Evolutionary conservation across 2,113 vertebrate genomes (phyloP).

Genomic region (Pelusios castaneus): DNA sequence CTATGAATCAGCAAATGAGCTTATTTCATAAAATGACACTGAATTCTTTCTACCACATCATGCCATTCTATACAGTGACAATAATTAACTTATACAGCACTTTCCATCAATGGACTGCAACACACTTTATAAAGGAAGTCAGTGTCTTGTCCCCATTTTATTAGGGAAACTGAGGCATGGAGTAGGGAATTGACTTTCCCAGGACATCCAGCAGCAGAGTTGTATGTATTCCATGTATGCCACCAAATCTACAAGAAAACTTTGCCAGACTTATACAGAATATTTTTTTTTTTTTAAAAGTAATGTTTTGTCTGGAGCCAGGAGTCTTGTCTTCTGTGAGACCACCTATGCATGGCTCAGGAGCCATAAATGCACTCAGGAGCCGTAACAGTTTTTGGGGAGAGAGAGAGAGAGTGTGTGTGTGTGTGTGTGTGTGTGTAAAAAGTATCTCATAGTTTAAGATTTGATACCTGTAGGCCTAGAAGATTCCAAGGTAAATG

Average conservation of each 20-base stretch:
- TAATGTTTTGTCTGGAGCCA: not conserved
- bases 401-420: too few relatives aligned
- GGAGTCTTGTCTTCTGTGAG: not conserved
- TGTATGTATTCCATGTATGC: not conserved
- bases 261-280: not conserved
- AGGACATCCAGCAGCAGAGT: not conserved
- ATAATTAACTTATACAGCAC: not conserved
- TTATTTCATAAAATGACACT: not conserved
- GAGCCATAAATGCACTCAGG: not conserved
- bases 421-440: too few relatives aligned
- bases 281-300: not conserved
- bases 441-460: not conserved
- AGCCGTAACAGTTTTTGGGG: too few relatives aligned
- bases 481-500: not conserved
- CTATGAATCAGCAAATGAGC: not conserved
- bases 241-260: not conserved
- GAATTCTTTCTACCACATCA: not conserved
- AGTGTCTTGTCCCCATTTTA: not conserved
- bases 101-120: not conserved
- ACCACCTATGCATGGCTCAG: not conserved
- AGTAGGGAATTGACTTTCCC: not conserved
- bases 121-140: not conserved
- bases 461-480: not conserved
- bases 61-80: not conserved
- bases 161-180: fast-evolving